Evolutionary conservation across 92 coral and sea anemone species (phyloP), one percentile per base, ranked within the genome.

Genomic region (Hydrozoanthus gracilis): DNA sequence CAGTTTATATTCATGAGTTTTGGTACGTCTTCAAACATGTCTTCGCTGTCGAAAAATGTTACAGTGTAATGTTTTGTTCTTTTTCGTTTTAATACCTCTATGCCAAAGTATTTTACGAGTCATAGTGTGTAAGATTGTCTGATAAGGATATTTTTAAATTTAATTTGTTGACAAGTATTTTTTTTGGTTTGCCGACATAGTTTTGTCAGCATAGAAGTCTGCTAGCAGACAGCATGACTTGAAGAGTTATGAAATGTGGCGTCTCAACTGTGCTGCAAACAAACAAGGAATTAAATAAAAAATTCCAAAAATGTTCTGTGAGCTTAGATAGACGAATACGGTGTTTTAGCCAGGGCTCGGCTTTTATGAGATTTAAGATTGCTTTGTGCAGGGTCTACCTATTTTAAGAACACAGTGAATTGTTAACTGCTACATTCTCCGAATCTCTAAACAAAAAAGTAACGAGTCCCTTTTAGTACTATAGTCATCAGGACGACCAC

Each of bases 241-340:
- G 74, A 80, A 61, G 66, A 80, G 74, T 18, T 80, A 65, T 65
- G 61, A 80, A 80, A 66, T 80, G 18, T 66, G 85, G 47, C 58
- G 61, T 64, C 85, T 27, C 47, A 65, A 65, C 27, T 48, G 46
- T 74, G 49, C 27, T 48, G 9, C 75, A 80, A 80, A 65, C 75
- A 80, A 80, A 44, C 9, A 79, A 18, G 61, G 72, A 68, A 45
- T 79, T 47, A 79, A 5, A 17, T 46, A 2, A 4, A 11, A 49
- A 80, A 80, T 80, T 27, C 17, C 74, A 80, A 66, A 65, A 80
- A 49, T 80, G 47, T 50, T 46, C 72, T 9, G 50, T 35, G 61
- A 18, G 61, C 61, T 8, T n/a, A 6, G 3, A 4, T 8, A 13
- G 61, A 75, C 18, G 13, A 75, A 15, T 12, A 15, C 44, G 6